phyloP scores from a whole-genome alignment of 2,113 vertebrate genomes.

The Uria lomvia region DNA sequence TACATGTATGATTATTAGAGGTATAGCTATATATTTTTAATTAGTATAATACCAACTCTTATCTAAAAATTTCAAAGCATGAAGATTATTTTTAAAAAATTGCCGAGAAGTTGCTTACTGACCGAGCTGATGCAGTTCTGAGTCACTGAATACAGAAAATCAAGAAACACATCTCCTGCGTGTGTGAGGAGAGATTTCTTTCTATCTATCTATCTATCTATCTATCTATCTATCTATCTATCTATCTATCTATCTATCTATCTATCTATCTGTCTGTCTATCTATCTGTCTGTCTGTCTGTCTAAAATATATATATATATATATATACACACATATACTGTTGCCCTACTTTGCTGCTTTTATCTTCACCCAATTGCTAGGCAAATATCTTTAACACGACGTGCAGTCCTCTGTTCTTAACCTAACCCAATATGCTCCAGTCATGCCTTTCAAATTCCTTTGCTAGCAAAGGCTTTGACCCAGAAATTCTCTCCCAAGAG shows the following conservation, averaged over 20 bases:
- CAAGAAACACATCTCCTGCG: background rate
- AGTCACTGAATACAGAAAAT: background rate
- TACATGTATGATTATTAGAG: background rate
- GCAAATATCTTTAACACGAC: background rate
- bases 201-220: no score
- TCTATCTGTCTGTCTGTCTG: background rate
- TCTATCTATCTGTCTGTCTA: background rate
- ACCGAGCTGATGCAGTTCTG: background rate
- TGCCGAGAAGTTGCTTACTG: background rate
- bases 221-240: no score
- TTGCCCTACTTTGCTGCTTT: background rate
- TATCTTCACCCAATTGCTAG: background rate
- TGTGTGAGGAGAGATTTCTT: background rate
- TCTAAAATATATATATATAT: background rate
- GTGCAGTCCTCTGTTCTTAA: background rate
- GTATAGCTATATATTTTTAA: background rate
- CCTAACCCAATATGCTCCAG: background rate
- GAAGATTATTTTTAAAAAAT: background rate
- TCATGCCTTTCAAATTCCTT: background rate
- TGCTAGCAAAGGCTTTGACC: background rate
- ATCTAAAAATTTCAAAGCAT: background rate
- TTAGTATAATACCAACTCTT: background rate
- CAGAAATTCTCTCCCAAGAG: constrained; percentile 3
- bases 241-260: background rate
- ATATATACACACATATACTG: no score